These are phyloP conservation scores for Pipistrellus nathusii DNA, from an alignment of 2,797 vertebrate species.

Conservation along the genomic window DNA sequence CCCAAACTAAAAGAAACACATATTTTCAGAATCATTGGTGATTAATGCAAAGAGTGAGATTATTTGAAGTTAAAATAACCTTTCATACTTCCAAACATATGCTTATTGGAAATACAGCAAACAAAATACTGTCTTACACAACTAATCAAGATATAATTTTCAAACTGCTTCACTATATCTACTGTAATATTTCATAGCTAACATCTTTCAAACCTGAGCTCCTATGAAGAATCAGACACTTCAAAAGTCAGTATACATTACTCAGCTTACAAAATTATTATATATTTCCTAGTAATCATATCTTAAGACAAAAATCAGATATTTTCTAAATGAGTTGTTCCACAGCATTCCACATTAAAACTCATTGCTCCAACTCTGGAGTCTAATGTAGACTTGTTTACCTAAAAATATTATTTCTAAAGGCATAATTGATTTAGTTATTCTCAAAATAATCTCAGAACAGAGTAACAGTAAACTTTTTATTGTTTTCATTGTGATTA, in stretches of 20 bases:
- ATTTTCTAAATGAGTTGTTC: neutral
- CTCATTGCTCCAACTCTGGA: conserved; percentile 5
- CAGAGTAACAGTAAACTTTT: conserved; percentile 30
- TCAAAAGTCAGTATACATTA: neutral
- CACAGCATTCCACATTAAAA: neutral
- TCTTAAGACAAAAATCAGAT: neutral
- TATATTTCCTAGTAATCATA: conserved; percentile 16
- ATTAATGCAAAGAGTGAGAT: neutral
- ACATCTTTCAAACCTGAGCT: neutral
- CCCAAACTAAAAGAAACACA: neutral
- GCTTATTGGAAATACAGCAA: neutral
- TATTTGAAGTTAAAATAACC: neutral
- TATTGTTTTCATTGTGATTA: conserved; percentile 55
- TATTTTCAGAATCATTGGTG: neutral
- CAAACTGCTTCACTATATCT: neutral
- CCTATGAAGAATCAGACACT: neutral
- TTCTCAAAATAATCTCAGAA: conserved; percentile 1
- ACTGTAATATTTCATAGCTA: neutral
- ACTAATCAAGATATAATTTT: neutral
- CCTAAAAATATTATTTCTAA: conserved; percentile 46
- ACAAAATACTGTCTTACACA: neutral
- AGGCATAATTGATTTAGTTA: neutral
- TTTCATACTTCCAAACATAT: neutral
- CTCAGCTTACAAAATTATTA: neutral
- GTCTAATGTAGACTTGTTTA: conserved; percentile 13